phyloP scores from a whole-genome alignment of 2,113 vertebrate genomes.

The Nothocercus nigrocapillus region DNA sequence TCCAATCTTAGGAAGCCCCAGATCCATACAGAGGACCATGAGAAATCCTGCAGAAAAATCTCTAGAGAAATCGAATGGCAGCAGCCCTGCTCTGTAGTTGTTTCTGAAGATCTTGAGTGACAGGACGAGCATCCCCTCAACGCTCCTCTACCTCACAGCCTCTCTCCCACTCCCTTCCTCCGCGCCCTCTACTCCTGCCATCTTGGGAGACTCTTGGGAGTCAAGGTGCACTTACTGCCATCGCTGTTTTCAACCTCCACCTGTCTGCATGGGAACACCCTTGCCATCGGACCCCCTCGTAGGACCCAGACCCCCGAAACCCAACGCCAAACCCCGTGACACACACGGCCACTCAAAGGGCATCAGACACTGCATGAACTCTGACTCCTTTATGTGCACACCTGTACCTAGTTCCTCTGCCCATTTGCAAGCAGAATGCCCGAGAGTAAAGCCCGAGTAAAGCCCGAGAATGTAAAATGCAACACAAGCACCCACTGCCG shows the following conservation, averaged over 20 bases:
- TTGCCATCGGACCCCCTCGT: background rate
- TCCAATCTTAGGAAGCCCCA: background rate
- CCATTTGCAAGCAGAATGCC: background rate
- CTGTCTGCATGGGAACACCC: background rate
- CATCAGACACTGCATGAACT: rapidly evolving
- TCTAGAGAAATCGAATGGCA: background rate
- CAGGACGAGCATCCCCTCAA: background rate
- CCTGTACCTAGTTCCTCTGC: background rate
- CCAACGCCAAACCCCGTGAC: background rate
- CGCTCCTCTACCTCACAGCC: background rate
- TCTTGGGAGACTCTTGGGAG: background rate
- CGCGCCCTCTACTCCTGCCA: background rate
- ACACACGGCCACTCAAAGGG: rapidly evolving
- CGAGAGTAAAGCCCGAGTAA: background rate
- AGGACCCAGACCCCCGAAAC: background rate
- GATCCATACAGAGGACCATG: background rate
- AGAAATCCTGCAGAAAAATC: background rate
- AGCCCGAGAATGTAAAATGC: background rate
- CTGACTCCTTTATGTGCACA: background rate
- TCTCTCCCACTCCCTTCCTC: background rate
- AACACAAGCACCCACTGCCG: background rate
- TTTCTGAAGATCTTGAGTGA: background rate
- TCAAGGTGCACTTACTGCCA: background rate
- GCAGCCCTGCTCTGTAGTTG: background rate
- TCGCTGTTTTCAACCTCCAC: background rate